Evolutionary conservation across 2,797 vertebrate species (phyloP).

Genomic region (Mycteria americana): DNA sequence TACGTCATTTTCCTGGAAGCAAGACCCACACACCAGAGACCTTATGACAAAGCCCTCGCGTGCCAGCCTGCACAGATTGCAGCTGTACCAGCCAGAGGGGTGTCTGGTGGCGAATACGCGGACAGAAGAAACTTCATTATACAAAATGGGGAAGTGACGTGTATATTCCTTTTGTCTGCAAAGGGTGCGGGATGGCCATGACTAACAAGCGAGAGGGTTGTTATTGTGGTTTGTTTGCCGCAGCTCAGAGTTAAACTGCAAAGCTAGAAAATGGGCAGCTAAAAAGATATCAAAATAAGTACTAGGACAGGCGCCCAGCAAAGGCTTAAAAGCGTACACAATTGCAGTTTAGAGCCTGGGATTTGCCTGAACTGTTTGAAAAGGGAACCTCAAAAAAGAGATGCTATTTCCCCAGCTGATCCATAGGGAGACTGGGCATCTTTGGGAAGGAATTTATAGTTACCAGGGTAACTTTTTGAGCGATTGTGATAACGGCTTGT

Average conservation of each 20-base stretch:
- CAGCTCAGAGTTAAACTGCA: neutral
- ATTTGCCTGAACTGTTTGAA: neutral
- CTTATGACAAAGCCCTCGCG: neutral
- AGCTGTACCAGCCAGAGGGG: constrained; percentile 31
- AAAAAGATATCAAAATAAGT: neutral
- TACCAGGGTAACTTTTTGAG: neutral
- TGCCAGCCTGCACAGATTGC: constrained; percentile 25
- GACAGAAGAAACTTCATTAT: constrained; percentile 46
- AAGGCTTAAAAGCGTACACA: neutral
- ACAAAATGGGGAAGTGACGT: neutral
- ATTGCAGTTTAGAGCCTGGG: neutral
- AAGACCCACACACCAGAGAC: neutral
- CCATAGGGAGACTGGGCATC: neutral
- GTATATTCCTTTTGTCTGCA: neutral
- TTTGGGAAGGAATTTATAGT: neutral
- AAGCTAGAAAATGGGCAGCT: neutral
- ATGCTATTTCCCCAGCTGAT: neutral
- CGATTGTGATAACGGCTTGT: neutral
- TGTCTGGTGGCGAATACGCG: neutral
- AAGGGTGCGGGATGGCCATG: neutral
- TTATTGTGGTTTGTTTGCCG: neutral
- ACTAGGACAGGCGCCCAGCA: neutral
- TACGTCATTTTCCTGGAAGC: constrained; percentile 24
- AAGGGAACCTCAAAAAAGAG: neutral
- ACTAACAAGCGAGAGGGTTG: neutral